phyloP scores from a whole-genome alignment of 64 coral and sea anemone species.

The Platygyra sinensis region DNA sequence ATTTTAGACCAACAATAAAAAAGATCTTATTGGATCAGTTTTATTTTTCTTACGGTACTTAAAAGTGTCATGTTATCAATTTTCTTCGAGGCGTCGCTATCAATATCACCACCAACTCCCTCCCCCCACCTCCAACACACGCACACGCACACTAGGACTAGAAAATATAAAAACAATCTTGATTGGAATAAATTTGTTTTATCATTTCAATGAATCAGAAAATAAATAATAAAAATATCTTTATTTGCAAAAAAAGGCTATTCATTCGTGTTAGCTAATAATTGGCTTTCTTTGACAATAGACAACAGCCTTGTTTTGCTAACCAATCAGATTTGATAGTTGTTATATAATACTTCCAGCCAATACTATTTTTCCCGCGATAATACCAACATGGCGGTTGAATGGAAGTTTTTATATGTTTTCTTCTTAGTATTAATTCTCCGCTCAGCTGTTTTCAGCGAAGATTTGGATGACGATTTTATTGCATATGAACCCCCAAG shows the following conservation, averaged over 20 bases:
- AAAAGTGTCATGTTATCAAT: no score
- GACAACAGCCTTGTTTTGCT: no score
- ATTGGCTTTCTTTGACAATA: constrained; percentile 17
- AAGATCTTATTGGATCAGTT: no score
- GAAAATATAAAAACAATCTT: no score
- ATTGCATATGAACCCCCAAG: constrained; percentile 80
- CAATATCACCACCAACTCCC: no score
- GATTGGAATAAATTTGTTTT: no score
- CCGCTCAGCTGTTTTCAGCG: constrained; percentile 3
- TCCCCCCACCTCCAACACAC: no score
- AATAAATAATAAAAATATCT: background rate
- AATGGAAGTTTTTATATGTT: background rate
- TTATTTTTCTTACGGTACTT: no score
- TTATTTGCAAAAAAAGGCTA: background rate
- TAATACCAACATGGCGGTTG: constrained; percentile 47
- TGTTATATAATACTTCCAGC: background rate
- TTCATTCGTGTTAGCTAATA: constrained; percentile 1
- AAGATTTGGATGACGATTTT: constrained; percentile 70
- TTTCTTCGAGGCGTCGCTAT: no score
- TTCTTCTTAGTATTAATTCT: constrained; percentile 5
- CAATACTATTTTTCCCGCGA: background rate
- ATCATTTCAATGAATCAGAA: background rate
- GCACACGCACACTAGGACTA: no score
- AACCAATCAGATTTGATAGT: constrained; percentile 25
- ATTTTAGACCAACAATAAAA: no score